A percentile compares a stretch with the other conserved stretches of the same genome.
These are phyloP conservation scores for Latheticus oryzae DNA, from an alignment of 2,888 invertebrate genomes.

Conservation along the genomic window DNA sequence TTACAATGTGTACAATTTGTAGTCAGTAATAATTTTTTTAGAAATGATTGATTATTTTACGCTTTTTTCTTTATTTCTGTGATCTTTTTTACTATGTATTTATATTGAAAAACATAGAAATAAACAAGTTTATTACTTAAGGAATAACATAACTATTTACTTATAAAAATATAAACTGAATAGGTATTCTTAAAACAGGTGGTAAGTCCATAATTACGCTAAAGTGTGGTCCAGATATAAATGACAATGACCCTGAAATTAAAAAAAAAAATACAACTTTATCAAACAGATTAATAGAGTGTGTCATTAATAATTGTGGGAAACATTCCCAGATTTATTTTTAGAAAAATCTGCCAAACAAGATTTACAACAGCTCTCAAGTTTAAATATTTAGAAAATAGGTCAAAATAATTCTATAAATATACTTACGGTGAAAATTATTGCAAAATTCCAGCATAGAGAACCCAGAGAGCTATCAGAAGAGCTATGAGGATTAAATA, in stretches of 20 bases:
- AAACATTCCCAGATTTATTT: conserved; percentile 24
- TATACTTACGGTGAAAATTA: conserved; percentile 35
- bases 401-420: conserved; percentile 3
- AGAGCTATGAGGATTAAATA: conserved; percentile 47
- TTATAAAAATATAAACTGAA: conserved; percentile 42
- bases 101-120: conserved; percentile 15
- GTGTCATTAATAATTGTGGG: conserved; percentile 21
- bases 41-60: conserved; percentile 14
- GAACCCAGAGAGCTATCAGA: conserved; percentile 45
- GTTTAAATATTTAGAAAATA: conserved; percentile 8
- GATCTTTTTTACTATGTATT: conserved; percentile 10
- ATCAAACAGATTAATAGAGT: conserved; percentile 20
- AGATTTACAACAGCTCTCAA: conserved; percentile 23
- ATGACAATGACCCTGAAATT: conserved; percentile 17
- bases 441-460: conserved; percentile 44
- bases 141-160: conserved; percentile 24
- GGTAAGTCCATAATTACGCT: conserved; percentile 33
- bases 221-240: conserved; percentile 27
- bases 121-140: conserved; percentile 32
- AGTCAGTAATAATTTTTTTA: conserved; percentile 80
- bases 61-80: too few relatives aligned
- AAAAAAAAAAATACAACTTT: not conserved
- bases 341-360: conserved; percentile 28
- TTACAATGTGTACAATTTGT: conserved; percentile 88
- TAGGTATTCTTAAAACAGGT: conserved; percentile 5